Evolutionary conservation across 92 coral and sea anemone genomes (phyloP), one percentile per base, ranked within the genome.

Genomic region (Paramuricea clavata): DNA sequence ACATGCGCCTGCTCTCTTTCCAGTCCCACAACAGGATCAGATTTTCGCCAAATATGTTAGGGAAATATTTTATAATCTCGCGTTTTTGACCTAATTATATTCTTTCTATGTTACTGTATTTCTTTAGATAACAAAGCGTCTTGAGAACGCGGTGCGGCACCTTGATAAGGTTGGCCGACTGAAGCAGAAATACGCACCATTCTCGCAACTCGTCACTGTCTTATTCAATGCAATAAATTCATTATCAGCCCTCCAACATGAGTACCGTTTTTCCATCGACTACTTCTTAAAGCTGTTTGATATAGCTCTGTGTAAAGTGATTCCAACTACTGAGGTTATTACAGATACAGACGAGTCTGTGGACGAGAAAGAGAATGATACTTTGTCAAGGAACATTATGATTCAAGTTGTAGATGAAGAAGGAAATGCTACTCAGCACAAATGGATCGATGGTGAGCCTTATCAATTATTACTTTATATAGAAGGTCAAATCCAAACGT

Each of bases 191-290:
- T 95, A 90, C 87, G 93, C 86, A 65, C 92, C 91, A 32, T 91
- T 95, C 54, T 93, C 98, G 69, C 93, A 88, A 59, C 92, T 95
- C 11, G 98, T 95, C 30, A 97, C 95, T 83, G 92, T 95, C 47
- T 85, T 95, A 85, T 94, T 92, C 68, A 87, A 90, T 57, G 95
- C 95, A 30, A 73, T 93, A 70, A 93, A 90, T 47, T 92, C 94
- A 28, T 89, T 95, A 74, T 91, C 93, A 74, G 79, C 89, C 42
- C 90, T 95, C 7, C 98, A 95, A 36, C 98, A 95, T 84, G 98
- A 95, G 87, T 95, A 94, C 81, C 98, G 98, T 44, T 95, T 94
- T 78, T 95, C 97, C 65, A 76, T 94, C 50, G 98, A 90, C 43
- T 94, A 94, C 68, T 95, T 94, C 78, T 62, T 95, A 85, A 87